Percentiles rank a stretch among this genome's conserved stretches.
Evolutionary conservation across 2,888 invertebrate species (phyloP).

Genomic region (Metallyticus violacea): DNA sequence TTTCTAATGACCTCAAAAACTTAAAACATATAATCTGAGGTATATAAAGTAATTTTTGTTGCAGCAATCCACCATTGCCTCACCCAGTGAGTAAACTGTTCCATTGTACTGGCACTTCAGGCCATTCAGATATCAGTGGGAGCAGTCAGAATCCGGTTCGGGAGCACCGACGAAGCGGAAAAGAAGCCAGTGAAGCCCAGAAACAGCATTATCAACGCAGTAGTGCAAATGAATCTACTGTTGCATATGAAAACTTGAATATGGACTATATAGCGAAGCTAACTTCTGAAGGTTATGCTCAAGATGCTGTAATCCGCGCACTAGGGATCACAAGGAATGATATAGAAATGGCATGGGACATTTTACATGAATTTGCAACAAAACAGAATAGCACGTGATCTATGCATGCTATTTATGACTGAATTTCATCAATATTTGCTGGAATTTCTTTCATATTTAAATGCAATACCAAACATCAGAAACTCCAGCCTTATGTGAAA

Average conservation of each 20-base stretch:
- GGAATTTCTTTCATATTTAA: background rate
- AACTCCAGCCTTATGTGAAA: background rate
- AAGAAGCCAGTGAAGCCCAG: conserved; percentile 22
- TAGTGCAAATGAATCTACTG: conserved; percentile 35
- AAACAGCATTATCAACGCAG: conserved; percentile 20
- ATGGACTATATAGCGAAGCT: conserved; percentile 86
- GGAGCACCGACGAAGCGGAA: conserved; percentile 3
- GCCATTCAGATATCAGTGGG: conserved; percentile 1
- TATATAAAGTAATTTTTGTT: background rate
- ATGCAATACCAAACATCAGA: background rate
- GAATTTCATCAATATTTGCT: background rate
- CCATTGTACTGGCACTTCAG: background rate
- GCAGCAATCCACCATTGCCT: conserved; percentile 4
- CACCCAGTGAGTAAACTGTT: conserved; percentile 14
- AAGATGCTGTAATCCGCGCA: conserved; percentile 87
- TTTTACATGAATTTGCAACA: conserved; percentile 84
- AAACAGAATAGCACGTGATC: conserved; percentile 45
- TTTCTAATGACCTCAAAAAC: background rate
- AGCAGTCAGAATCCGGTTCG: background rate
- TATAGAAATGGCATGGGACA: conserved; percentile 93
- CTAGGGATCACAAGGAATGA: conserved; percentile 91
- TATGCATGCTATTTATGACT: background rate
- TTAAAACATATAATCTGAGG: background rate
- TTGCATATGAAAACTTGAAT: conserved; percentile 82
- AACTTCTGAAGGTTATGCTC: conserved; percentile 86